Base-by-base conservation (phyloP, 1,140 invertebrate genomes). In the Macrobrachium rosenbergii region DNA sequence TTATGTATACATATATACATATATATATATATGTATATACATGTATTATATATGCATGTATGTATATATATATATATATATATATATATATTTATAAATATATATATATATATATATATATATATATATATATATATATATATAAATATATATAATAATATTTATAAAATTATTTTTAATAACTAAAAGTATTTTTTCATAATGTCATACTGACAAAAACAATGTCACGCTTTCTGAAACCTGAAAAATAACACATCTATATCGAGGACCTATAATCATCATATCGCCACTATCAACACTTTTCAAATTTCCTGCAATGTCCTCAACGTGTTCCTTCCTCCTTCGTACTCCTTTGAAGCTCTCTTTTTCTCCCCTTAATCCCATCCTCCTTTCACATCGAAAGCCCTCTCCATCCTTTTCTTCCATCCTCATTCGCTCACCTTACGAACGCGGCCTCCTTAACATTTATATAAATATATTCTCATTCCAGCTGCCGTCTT, bases 101-200 rank as follows among this genome's bases (percentile, higher is more conserved):
- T 72, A 72, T 72, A 21, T 72, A 72, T 72, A 72, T 72, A 72
- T 72, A 72, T 72, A 72, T 72, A 72, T 72, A 72, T 72, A 72
- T 72, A 72, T 72, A 72, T 72, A 72, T 72, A 72, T 72, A 72
- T 72, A 21, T 21, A 72, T 72, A 72, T 72, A 72, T 72, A 72
- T 72, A 72, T 21, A 72, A 21, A 72, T 72, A 72, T 72, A 72
- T 72, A 28, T 28, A 72, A 21, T 11, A 10, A 28, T 72, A 28
- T 72, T 72, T 8, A 8, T 11, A 72, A 72, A 11, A 19, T 72
- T 19, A n/a, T n/a, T n/a, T n/a, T n/a, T n/a, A n/a, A n/a, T n/a
- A n/a, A n/a, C n/a, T n/a, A n/a, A n/a, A n/a, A n/a, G n/a, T n/a
- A n/a, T n/a, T n/a, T n/a, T n/a, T n/a, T n/a, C n/a, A n/a, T n/a